Percentiles rank a stretch among this genome's conserved stretches.
phyloP scores from a whole-genome alignment of 2,888 invertebrate species.

The Dysmachus trigonus region DNA sequence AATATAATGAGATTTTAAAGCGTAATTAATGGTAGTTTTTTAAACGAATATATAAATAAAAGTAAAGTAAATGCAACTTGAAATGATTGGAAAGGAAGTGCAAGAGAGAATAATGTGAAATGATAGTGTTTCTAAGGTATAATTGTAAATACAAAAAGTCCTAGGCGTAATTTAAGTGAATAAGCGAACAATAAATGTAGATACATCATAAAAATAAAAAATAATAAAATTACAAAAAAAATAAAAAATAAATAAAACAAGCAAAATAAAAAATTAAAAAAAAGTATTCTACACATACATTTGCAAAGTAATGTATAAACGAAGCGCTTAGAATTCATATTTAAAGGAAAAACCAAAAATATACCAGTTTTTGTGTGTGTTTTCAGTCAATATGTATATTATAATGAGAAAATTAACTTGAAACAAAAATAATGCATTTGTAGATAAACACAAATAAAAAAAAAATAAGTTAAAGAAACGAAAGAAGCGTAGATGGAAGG shows the following conservation, averaged over 20 bases:
- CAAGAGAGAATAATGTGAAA: neutral
- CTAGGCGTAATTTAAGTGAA: conserved; percentile 8
- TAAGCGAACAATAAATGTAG: conserved; percentile 16
- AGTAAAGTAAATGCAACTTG: neutral
- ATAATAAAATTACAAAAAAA: neutral
- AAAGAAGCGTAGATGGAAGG: neutral
- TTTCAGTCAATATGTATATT: conserved; percentile 9
- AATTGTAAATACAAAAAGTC: neutral
- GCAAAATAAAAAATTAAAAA: neutral
- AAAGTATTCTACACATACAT: neutral
- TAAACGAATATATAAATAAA: neutral
- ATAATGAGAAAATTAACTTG: neutral
- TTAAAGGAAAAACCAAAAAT: neutral
- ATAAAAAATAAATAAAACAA: neutral
- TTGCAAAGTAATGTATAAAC: neutral
- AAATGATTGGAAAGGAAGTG: neutral
- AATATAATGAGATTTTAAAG: conserved; percentile 1
- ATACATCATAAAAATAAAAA: neutral
- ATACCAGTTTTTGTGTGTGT: conserved; percentile 13
- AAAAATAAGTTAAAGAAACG: neutral
- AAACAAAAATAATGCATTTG: neutral
- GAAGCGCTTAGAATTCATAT: conserved; percentile 7
- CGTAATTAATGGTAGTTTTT: neutral
- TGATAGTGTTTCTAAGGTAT: neutral
- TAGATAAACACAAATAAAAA: neutral